Evolutionary conservation across 2,113 vertebrate species (phyloP), one percentile per base, ranked within the genome.

Genomic region (Corythornis madagascariensis): DNA sequence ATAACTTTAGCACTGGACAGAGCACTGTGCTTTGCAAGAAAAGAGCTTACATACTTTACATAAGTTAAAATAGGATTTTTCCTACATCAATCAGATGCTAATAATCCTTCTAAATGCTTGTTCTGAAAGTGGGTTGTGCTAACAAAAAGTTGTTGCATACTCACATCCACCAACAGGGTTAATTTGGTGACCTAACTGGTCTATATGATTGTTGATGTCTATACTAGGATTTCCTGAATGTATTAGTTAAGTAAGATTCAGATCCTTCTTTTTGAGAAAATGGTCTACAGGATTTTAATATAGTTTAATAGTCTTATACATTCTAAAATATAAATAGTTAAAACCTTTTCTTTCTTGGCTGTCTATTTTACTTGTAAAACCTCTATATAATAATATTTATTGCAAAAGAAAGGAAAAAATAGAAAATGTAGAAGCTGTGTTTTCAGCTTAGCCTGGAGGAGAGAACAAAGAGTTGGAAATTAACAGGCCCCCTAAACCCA

Each of bases 1-100:
- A 98, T 97, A 98, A 98, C 98, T 98, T 97, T 97, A 98, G 98
- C 94, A 86, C 97, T 97, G 97, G 97, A 95, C 75, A 94, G 96
- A 96, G 95, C 93, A n/a, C 89, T 91, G 89, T 78, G 93, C 93
- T 92, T 94, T 90, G 87, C 86, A 79, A 87, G 92, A 67, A 94
- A 96, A 82, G 79, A 87, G 83, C 89, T 85, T 59, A 81, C 78
- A 95, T 83, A 83, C 94, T 75, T 78, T 5, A 80, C 79, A 25
- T 60, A 73, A 76, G 79, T 83, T 92, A 86, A 80, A 73, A 79
- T 86, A 88, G 76, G 90, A 79, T 89, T 91, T 92, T 94, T 94
- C 89, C 76, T 95, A 77, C 86, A 87, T 96, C 86, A 56, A 45
- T 97, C 95, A 97, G 86, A 94, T 81, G 94, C 94, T 97, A 95